A percentile compares a stretch with the other conserved stretches of the same genome.
These are phyloP conservation scores for Typhlichthys eigenmanni DNA, from an alignment of 2,797 vertebrate genomes.

Conservation along the genomic window DNA sequence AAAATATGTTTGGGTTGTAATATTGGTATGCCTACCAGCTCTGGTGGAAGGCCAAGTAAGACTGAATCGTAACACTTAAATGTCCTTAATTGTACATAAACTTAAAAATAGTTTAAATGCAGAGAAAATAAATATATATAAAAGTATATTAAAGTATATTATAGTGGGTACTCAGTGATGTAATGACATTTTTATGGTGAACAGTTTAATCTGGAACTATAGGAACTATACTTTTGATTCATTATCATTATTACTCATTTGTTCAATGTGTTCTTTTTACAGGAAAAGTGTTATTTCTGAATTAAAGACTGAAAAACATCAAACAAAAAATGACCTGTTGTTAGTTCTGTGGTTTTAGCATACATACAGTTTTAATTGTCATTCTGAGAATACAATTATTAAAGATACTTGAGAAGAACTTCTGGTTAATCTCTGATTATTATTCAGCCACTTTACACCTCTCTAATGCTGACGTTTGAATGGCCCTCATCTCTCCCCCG, in stretches of 20 bases:
- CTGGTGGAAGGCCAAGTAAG: slow-evolving; percentile 2
- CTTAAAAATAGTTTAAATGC: no score
- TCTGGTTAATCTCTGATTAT: slow-evolving; percentile 54
- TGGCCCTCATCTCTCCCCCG: slow-evolving; percentile 8
- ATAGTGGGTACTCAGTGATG: slow-evolving; percentile 18
- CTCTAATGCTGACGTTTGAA: slow-evolving; percentile 25
- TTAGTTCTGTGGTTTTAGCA: no score
- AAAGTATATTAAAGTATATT: not conserved
- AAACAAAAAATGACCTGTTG: no score
- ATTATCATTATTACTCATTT: no score
- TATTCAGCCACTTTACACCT: slow-evolving; percentile 41
- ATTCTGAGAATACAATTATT: slow-evolving; percentile 49
- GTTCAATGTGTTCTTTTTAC: no score
- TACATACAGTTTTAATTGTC: slow-evolving; percentile 25
- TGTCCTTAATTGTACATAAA: not conserved
- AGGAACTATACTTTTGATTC: no score
- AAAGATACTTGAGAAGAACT: slow-evolving; percentile 60
- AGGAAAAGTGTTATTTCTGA: no score
- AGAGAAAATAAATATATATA: no score
- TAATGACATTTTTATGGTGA: slow-evolving; percentile 21
- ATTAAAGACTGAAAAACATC: no score
- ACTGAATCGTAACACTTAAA: not conserved
- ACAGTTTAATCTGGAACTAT: no score
- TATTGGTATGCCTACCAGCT: slow-evolving; percentile 6
- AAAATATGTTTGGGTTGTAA: slow-evolving; percentile 14